These are phyloP conservation scores for Crypturellus undulatus DNA, from an alignment of 2,113 vertebrate species.

Conservation along the genomic window DNA sequence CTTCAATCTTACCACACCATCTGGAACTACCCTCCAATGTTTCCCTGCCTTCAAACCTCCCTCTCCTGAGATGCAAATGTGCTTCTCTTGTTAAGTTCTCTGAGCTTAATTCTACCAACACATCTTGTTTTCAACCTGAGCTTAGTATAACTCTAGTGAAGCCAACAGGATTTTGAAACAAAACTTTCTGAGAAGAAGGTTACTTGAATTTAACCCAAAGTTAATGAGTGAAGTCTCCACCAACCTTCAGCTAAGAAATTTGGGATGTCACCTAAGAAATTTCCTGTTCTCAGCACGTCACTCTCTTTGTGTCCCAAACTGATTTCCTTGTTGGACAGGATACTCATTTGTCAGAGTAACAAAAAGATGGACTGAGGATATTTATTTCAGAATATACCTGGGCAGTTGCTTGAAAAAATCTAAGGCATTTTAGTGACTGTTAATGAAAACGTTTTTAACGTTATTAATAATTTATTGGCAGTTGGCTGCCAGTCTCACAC, in stretches of 20 bases:
- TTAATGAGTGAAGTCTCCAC: not conserved
- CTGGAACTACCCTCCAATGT: not conserved
- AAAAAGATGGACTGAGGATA: not conserved
- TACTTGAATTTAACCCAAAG: not conserved
- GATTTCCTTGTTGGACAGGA: not conserved
- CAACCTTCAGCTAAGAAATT: not conserved
- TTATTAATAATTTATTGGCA: constrained; percentile 14
- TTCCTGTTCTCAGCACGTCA: not conserved
- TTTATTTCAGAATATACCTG: not conserved
- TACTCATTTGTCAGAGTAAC: not conserved
- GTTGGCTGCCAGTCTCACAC: not conserved
- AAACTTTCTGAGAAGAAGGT: not conserved
- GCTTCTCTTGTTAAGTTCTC: not conserved
- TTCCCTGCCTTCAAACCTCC: not conserved
- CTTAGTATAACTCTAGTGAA: not conserved
- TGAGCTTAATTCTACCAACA: not conserved
- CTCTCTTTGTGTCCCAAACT: not conserved
- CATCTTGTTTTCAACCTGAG: constrained; percentile 2
- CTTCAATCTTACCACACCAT: not conserved
- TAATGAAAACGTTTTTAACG: not conserved
- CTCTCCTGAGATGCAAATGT: not conserved
- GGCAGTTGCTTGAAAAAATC: not conserved
- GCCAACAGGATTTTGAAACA: not conserved
- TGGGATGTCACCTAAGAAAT: not conserved
- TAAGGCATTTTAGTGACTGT: not conserved